These are phyloP conservation scores for Mesembrinibis cayennensis DNA, from an alignment of 2,113 vertebrate genomes.

Conservation along the genomic window DNA sequence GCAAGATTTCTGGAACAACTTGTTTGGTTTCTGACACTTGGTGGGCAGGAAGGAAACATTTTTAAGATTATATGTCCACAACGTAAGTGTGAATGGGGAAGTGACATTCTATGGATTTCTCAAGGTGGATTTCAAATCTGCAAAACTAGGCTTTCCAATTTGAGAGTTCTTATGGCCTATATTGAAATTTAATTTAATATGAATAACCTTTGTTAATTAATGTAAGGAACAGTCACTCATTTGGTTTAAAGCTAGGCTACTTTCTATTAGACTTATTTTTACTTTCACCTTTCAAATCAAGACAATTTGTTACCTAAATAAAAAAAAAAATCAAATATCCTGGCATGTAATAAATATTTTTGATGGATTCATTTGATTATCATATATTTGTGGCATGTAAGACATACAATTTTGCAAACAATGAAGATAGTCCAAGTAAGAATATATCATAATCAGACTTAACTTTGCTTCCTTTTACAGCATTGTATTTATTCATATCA, in stretches of 20 bases:
- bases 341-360: background rate
- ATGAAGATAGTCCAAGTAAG: background rate
- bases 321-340: background rate
- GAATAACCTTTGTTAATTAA: background rate
- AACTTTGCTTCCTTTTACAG: background rate
- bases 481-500: background rate
- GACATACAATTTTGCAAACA: background rate
- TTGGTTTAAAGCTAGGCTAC: background rate
- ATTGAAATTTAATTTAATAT: background rate
- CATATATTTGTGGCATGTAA: background rate
- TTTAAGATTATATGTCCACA: background rate
- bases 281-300: background rate
- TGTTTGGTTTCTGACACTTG: background rate
- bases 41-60: background rate
- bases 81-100: rapidly evolving
- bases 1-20: background rate
- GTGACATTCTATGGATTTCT: background rate
- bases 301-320: background rate
- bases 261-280: background rate
- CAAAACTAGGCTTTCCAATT: background rate
- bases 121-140: background rate
- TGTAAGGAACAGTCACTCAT: background rate
- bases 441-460: background rate
- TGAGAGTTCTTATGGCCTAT: background rate
- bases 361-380: background rate